Base-by-base conservation (phyloP, 23 tunicate genomes). In the Ascidia mentula region DNA sequence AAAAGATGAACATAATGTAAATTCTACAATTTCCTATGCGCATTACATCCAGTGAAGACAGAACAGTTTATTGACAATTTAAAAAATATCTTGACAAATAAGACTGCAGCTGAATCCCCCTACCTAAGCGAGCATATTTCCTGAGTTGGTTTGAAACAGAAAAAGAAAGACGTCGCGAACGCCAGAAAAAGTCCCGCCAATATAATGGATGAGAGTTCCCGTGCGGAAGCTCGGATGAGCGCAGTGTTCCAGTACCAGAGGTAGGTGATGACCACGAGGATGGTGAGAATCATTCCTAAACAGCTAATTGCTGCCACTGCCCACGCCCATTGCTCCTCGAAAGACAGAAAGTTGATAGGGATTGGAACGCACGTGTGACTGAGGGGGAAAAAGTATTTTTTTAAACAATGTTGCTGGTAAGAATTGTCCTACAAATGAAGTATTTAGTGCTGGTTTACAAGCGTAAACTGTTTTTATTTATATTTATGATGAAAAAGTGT, bases 191-290 rank as follows among this genome's bases (percentile, higher is more conserved):
- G 45, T 40, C 86, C 92, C 2, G 45, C 31, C 6, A 87, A 61
- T 30, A 87, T 87, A 31, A 82, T 65, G 60, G 65, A 36, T 12
- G 79, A 82, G 13, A 83, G 79, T 38, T 82, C 96, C 69, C 87
- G 70, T 37, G 89, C 96, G 0, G 96, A 90, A 1, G 96, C 96
- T 33, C 84, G 74, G 40, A 90, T 81, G 35, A 90, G 73, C n/a
- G 96, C 75, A 28, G 84, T 84, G 45, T 80, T 76, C 87, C 89
- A 78, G 82, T 32, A 22, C 20, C 38, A 79, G 31, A 71, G 17
- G 69, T 81, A 90, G 5, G 76, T 40, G 30, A 33, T 36, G n/a
- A 26, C 71, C 28, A 80, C 69, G 35, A 76, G 69, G 22, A 90
- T 24, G 3, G 87, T 77, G 20, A 80, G 65, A 4, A 76, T 17